A percentile compares a stretch with the other conserved stretches of the same genome.
phyloP scores from a whole-genome alignment of 92 coral and sea anemone genomes.

The Porites cylindrica region DNA sequence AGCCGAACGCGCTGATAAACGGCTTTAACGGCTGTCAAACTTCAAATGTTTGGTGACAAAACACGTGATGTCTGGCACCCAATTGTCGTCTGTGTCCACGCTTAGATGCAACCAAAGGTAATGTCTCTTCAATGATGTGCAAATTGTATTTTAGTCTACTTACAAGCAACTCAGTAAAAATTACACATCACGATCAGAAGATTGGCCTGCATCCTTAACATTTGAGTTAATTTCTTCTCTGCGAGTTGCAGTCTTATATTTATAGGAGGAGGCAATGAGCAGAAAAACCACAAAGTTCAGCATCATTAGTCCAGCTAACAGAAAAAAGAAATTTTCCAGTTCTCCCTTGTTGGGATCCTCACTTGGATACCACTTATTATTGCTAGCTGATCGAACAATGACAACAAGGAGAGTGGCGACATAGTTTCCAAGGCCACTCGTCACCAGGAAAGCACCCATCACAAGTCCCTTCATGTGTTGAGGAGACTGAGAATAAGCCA shows the following conservation, averaged over 20 bases:
- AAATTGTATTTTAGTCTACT: too few relatives aligned
- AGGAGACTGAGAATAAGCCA: constrained; percentile 95
- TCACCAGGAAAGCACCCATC: constrained; percentile 90
- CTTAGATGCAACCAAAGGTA: too few relatives aligned
- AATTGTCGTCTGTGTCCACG: too few relatives aligned
- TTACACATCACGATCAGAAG: too few relatives aligned
- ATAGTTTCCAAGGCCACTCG: constrained; percentile 84
- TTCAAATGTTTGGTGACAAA: too few relatives aligned
- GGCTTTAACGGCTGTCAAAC: too few relatives aligned
- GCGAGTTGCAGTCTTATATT: constrained; percentile 57
- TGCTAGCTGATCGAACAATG: constrained; percentile 63
- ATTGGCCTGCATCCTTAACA: not conserved
- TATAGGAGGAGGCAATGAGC: constrained; percentile 68
- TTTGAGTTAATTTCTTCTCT: not conserved
- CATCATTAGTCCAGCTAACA: constrained; percentile 86
- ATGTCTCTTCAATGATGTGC: too few relatives aligned
- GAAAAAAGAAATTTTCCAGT: constrained; percentile 86
- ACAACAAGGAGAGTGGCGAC: constrained; percentile 74
- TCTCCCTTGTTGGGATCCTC: constrained; percentile 75
- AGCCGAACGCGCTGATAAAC: too few relatives aligned
- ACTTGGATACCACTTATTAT: constrained; percentile 76
- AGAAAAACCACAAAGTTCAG: constrained; percentile 79
- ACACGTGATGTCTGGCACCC: too few relatives aligned
- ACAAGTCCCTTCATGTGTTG: constrained; percentile 83
- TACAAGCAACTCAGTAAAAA: too few relatives aligned